Conservation (phyloP, 2,888 invertebrate genomes). For the Cheiracanthium punctorium region DNA sequence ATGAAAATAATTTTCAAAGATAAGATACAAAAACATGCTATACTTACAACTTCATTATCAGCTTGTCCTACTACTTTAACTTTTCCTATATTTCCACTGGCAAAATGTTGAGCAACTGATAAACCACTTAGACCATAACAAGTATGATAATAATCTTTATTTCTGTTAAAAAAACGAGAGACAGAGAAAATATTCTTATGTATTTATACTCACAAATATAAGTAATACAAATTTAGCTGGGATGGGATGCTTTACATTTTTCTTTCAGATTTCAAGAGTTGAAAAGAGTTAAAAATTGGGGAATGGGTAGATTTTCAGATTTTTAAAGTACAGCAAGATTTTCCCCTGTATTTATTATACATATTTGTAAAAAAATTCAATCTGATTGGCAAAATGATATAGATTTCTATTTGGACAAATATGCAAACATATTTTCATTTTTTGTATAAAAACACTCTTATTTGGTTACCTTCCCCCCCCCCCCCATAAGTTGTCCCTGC, state of each 20-base stretch:
- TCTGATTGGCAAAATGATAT: too few species aligned
- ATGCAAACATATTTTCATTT: too few species aligned
- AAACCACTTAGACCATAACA: conserved; percentile 97
- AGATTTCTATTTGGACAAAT: too few species aligned
- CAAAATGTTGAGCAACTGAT: conserved; percentile 90
- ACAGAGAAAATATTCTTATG: neutral
- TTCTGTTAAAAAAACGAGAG: conserved; percentile 79
- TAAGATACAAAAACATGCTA: neutral
- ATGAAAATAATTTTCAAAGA: neutral
- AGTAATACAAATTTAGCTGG: neutral
- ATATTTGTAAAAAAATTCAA: too few species aligned
- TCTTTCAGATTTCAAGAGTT: neutral
- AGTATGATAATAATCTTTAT: conserved; percentile 95
- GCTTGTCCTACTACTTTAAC: conserved; percentile 49
- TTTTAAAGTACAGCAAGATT: too few species aligned
- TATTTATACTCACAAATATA: neutral
- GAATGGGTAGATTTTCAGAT: too few species aligned
- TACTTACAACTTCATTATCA: conserved; percentile 69
- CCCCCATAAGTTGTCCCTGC: too few species aligned
- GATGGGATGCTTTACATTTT: neutral
- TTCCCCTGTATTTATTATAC: too few species aligned
- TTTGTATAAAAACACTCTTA: too few species aligned
- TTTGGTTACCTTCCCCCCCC: too few species aligned
- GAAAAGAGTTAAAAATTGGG: too few species aligned
- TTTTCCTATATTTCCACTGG: conserved; percentile 49